These are phyloP conservation scores for Lepidochrysops patricia DNA, from an alignment of 2,888 invertebrate species.

Conservation along the genomic window DNA sequence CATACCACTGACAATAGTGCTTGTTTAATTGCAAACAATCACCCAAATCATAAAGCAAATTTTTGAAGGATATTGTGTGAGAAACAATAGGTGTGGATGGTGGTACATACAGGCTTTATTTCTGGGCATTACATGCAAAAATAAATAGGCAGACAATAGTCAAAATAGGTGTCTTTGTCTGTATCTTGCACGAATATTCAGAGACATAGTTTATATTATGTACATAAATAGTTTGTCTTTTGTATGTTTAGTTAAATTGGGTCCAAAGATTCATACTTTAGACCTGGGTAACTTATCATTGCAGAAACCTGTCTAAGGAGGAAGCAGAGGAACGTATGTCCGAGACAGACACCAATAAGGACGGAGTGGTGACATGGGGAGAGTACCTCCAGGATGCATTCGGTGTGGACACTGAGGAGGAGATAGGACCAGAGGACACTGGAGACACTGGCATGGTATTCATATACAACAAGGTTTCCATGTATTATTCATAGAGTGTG, in stretches of 20 bases:
- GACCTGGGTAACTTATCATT: conserved; percentile 8
- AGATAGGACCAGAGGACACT: conserved; percentile 67
- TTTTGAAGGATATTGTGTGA: background rate
- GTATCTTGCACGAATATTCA: background rate
- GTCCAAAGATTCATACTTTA: too few species aligned
- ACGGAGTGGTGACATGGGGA: conserved; percentile 88
- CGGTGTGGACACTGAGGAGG: conserved; percentile 80
- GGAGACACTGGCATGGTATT: conserved; percentile 60
- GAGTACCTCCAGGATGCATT: conserved; percentile 94
- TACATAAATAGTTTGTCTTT: too few species aligned
- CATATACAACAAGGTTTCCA: conserved; percentile 5
- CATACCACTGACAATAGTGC: background rate
- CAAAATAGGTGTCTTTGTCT: background rate
- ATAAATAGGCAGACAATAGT: background rate
- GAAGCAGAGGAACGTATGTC: conserved; percentile 89
- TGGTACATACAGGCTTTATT: too few species aligned
- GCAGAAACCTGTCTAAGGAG: conserved; percentile 87
- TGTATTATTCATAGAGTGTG: background rate
- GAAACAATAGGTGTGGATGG: background rate
- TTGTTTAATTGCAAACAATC: background rate
- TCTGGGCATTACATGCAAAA: background rate
- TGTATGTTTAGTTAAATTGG: too few species aligned
- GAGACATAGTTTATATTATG: background rate
- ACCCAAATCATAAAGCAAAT: background rate
- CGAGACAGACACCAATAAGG: conserved; percentile 88